Percentiles rank a stretch among this genome's conserved stretches.
phyloP scores from a whole-genome alignment of 2,113 vertebrate genomes.

The Oreochromis spilurus region DNA sequence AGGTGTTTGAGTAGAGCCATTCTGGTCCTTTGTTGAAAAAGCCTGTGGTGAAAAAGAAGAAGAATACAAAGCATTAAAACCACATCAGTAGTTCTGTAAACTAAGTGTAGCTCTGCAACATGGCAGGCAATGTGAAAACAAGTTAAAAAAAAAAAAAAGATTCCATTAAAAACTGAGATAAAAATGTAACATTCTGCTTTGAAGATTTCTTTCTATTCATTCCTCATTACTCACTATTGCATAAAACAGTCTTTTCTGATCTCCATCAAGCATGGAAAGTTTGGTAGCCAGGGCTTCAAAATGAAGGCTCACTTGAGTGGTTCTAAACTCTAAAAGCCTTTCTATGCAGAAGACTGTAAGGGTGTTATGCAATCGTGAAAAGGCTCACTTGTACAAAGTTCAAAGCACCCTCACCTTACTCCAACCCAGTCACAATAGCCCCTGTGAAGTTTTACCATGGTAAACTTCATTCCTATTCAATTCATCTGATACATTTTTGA shows the following conservation, averaged over 20 bases:
- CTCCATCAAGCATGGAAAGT: constrained; percentile 1
- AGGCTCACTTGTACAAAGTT: constrained; percentile 11
- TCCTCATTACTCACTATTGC: background rate
- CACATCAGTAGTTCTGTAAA: background rate
- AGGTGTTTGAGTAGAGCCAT: constrained; percentile 45
- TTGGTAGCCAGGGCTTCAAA: constrained; percentile 8
- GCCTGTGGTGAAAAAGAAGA: constrained; percentile 24
- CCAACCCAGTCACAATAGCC: background rate
- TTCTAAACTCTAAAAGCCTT: background rate
- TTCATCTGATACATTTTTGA: constrained; percentile 4
- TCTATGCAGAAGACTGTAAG: background rate
- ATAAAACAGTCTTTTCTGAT: background rate
- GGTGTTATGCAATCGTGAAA: constrained; percentile 27
- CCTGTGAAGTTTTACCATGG: background rate
- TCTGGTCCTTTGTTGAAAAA: constrained; percentile 13
- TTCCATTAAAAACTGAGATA: background rate
- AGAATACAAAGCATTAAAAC: constrained; percentile 12
- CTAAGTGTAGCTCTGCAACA: background rate
- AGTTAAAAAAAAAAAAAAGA: background rate
- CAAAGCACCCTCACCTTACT: background rate
- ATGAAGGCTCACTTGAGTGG: constrained; percentile 15
- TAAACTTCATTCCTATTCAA: background rate
- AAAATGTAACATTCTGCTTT: background rate
- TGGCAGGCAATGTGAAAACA: constrained; percentile 20
- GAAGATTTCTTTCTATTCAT: background rate